Evolutionary conservation across 2,113 vertebrate species (phyloP), one percentile per base, ranked within the genome.

Genomic region (Tragelaphus buxtoni): DNA sequence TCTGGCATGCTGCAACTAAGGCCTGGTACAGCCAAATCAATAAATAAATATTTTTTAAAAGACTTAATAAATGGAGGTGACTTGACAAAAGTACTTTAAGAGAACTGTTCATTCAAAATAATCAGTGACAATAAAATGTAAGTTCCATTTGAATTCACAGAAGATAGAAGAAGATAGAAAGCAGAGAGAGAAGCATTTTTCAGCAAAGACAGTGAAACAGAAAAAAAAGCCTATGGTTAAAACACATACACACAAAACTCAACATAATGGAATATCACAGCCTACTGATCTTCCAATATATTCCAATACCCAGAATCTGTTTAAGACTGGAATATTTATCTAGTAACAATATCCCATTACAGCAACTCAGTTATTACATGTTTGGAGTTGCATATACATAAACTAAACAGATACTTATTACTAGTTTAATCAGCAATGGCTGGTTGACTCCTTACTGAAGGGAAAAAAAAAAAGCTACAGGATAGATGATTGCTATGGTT

Each of bases 381-480:
- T 95, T 87, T 72, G n/a, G 17, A 42, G 83, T 95, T 84, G 94
- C 4, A 72, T 63, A 58, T 53, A 82, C 39, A 93, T 58, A 94
- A 91, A 95, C 83, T 72, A 74, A 94, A 89, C 90, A 82, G 93
- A 93, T 94, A 17, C 39, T 93, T 96, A 56, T 91, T 94, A 95
- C 81, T 95, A 95, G 90, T 97, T 97, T 96, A 94, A 95, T 97
- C 89, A 96, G 97, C 69, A 72, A 96, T 94, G 91, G 87, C 65
- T 97, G 95, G 80, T 90, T 90, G 93, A 95, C 45, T 96, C 18
- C 16, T 30, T 89, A 56, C 79, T 92, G 12, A 90, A 96, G 45
- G 16, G 47, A 10, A 20, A 42, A 87, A 88, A 74, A 60, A 92
- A 81, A 56, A n/a, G 10, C 63, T 81, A 81, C 9, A 72, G 20